Base-by-base conservation (phyloP, 2,888 invertebrate genomes). In the Calliopum simillimum region DNA sequence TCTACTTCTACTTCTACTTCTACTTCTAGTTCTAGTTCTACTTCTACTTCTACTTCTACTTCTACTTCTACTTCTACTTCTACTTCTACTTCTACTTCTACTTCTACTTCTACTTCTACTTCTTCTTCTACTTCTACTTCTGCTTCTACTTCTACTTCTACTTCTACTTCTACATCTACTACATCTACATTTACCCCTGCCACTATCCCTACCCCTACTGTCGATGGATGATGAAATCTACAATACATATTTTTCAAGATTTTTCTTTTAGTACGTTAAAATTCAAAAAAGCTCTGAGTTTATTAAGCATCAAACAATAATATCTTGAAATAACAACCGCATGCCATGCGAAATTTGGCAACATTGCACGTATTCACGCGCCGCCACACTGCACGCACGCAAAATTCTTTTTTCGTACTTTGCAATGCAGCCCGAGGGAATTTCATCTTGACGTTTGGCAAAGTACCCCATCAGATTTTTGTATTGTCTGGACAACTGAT, bases 101-200 rank as follows among this genome's bases (percentile, higher is more conserved):
- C 55, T 44, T 47, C 61, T 43, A 19, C 49, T 41, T 56, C 49
- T 72, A 68, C 23, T 19, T 16, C 23, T 70, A 59, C 21, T 74
- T 63, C 67, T 62, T 66, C 46, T 64, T 16, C 63, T 61, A 46
- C 33, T 77, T 74, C n/a, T n/a, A n/a, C n/a, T n/a, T n/a, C n/a
- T n/a, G n/a, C n/a, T n/a, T n/a, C n/a, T n/a, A n/a, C n/a, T 58
- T 71, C 46, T 80, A 79, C 77, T 81, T 80, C 76, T 76, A 81
- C 80, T 76, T 80, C 68, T 70, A 77, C 64, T 65, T 55, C 21
- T 55, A 23, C 5, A 12, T 55, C 55, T 23, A 23, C 25, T 23
- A 14, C 12, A 14, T n/a, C 55, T 23, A 23, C 5, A 6, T 55
- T 23, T 13, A 4, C 55, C 14, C 23, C 23, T 21, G 5, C 55